Base-by-base conservation (phyloP, 2,113 vertebrate species). In the Gavialis gangeticus region DNA sequence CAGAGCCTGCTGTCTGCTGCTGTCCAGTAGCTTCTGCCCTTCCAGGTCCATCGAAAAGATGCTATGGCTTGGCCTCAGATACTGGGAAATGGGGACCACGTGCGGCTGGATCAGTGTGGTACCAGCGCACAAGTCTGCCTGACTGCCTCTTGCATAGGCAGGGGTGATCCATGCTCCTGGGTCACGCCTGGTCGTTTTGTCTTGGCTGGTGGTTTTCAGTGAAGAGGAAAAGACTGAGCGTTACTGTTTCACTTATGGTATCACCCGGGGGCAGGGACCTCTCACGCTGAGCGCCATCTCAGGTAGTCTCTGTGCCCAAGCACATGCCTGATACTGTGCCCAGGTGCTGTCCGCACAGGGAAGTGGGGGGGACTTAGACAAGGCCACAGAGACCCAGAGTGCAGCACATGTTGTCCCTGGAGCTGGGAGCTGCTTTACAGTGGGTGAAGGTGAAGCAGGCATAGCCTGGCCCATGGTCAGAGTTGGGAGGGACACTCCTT, bases 181-280 rank as follows among this genome's bases (percentile, higher is more conserved):
- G 46, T 46, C 46, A 46, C 8, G 46, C 46, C 79, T 62, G 66
- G 27, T 84, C 69, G 16, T 54, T 93, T 46, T 75, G 21, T 88
- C 81, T 62, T 75, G 46, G 58, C 24, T 91, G 84, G 84, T 82
- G 58, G 14, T 88, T 79, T 86, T 88, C 62, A 46, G 25, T 88
- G 66, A 80, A 57, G 30, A 55, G 55, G 13, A 46, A 73, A 73
- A 46, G 24, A 1, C 34, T n/a, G 3, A 0, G 16, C 25, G 17
- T 9, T 57, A 88, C 91, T 78, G 9, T 84, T 94, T 80, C 84
- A 91, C 0, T 81, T 67, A 81, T 5, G n/a, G 62, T 60, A 0
- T 0, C 66, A 71, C 76, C 58, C 8, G 1, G 62, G 34, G 66
- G 54, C 64, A 4, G 79, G 60, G 27, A 16, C 57, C 17, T 9